A percentile compares a stretch with the other conserved stretches of the same genome.
These are phyloP conservation scores for Acromyrmex echinatior DNA, from an alignment of 1,140 invertebrate species.

Conservation along the genomic window DNA sequence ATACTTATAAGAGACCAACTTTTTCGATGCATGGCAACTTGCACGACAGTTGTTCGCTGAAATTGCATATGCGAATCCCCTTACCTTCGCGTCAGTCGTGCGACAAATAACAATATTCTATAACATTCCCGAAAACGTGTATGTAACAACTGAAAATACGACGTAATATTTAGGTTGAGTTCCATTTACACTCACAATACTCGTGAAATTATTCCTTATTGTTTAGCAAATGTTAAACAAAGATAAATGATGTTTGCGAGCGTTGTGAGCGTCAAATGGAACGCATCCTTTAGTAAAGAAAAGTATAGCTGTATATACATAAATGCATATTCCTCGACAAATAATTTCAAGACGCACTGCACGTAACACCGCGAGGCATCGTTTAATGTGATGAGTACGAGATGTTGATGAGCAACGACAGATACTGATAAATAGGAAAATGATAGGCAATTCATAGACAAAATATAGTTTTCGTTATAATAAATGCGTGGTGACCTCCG, in stretches of 20 bases:
- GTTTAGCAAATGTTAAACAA: no score
- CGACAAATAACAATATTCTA: slow-evolving; percentile 35
- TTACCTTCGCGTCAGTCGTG: background rate
- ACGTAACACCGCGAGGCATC: background rate
- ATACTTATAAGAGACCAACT: background rate
- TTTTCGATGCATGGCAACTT: background rate
- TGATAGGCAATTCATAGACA: background rate
- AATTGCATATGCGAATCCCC: slow-evolving; percentile 34
- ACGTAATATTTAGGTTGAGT: background rate
- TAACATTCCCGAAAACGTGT: slow-evolving; percentile 7
- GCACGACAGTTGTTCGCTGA: slow-evolving; percentile 21
- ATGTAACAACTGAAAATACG: background rate
- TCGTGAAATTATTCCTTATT: no score
- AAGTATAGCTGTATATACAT: no score
- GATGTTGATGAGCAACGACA: slow-evolving; percentile 24
- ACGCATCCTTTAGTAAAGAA: no score
- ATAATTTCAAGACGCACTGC: background rate
- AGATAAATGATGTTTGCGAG: no score
- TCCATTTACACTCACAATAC: no score
- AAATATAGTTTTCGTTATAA: slow-evolving; percentile 33
- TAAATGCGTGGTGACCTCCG: slow-evolving; percentile 17
- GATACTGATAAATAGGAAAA: slow-evolving; percentile 20
- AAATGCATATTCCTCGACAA: background rate
- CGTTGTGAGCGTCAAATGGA: no score
- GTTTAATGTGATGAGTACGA: slow-evolving; percentile 21